phyloP scores from a whole-genome alignment of 2,888 invertebrate species.

The Adela reaumurella region DNA sequence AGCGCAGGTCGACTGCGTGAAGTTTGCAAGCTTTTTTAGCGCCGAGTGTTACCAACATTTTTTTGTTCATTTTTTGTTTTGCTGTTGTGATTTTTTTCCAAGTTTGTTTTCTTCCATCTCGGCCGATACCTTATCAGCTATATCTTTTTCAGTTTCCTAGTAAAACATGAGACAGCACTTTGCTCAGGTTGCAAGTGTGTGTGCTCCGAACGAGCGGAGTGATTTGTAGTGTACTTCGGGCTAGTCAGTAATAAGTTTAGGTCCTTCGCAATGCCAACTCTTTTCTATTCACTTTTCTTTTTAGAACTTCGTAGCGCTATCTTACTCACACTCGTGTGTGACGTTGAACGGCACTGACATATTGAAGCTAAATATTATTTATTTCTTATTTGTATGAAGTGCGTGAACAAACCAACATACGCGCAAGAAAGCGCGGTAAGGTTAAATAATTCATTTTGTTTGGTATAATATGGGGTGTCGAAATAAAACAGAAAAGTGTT shows the following conservation, averaged over 20 bases:
- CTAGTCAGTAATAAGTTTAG: slow-evolving; percentile 23
- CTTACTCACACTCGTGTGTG: neutral
- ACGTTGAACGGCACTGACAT: neutral
- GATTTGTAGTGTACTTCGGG: slow-evolving; percentile 45
- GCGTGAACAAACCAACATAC: neutral
- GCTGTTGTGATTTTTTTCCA: slow-evolving; percentile 53
- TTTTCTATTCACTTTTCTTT: neutral
- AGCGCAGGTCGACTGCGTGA: slow-evolving; percentile 59
- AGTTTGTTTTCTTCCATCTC: slow-evolving; percentile 6
- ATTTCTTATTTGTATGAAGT: neutral
- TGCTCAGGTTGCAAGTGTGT: neutral
- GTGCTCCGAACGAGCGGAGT: slow-evolving; percentile 7
- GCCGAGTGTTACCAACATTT: slow-evolving; percentile 58
- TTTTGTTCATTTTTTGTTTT: slow-evolving; percentile 56
- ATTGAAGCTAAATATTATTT: neutral
- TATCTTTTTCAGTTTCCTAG: neutral
- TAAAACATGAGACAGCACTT: neutral
- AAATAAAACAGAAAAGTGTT: too few relatives aligned
- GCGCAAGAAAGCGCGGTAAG: neutral
- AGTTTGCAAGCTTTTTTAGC: slow-evolving; percentile 61
- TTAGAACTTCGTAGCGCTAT: neutral
- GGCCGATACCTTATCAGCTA: neutral
- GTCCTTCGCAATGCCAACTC: slow-evolving; percentile 35
- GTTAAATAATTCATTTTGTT: neutral
- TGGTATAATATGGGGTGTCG: too few relatives aligned